Conservation (phyloP, 64 coral and sea anemone genomes). For the Montipora foliosa region DNA sequence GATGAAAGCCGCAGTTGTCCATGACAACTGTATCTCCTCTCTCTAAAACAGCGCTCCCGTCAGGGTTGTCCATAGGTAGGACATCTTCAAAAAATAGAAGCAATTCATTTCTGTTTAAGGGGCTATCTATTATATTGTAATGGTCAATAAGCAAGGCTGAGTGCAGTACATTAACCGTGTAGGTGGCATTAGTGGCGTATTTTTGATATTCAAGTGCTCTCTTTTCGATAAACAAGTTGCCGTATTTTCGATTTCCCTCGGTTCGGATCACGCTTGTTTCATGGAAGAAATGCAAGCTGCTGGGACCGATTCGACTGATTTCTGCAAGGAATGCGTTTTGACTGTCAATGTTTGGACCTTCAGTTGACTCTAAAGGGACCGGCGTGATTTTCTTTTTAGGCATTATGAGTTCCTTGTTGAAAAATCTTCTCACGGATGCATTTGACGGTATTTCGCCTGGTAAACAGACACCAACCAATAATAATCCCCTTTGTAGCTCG, state of each 20-base stretch:
- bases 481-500: constrained; percentile 23
- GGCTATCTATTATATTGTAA: constrained; percentile 28
- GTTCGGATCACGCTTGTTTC: constrained; percentile 26
- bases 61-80: constrained; percentile 30
- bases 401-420: constrained; percentile 10
- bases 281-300: constrained; percentile 32
- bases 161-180: constrained; percentile 55
- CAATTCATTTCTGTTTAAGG: constrained; percentile 26
- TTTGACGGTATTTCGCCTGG: constrained; percentile 3
- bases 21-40: constrained; percentile 44
- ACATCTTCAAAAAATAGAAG: constrained; percentile 56
- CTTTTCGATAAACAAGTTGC: constrained; percentile 10
- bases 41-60: constrained; percentile 39
- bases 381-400: constrained; percentile 35
- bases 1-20: constrained; percentile 67
- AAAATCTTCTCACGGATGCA: constrained; percentile 5
- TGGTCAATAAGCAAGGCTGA: constrained; percentile 37
- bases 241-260: not conserved
- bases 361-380: constrained; percentile 29
- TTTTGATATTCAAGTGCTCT: constrained; percentile 46
- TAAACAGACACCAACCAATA: constrained; percentile 13
- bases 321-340: constrained; percentile 26
- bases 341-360: constrained; percentile 3
- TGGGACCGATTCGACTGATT: constrained; percentile 1
- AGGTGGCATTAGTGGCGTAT: constrained; percentile 65